Conservation (phyloP, 2,797 vertebrate genomes). For the Scyliorhinus canicula region DNA sequence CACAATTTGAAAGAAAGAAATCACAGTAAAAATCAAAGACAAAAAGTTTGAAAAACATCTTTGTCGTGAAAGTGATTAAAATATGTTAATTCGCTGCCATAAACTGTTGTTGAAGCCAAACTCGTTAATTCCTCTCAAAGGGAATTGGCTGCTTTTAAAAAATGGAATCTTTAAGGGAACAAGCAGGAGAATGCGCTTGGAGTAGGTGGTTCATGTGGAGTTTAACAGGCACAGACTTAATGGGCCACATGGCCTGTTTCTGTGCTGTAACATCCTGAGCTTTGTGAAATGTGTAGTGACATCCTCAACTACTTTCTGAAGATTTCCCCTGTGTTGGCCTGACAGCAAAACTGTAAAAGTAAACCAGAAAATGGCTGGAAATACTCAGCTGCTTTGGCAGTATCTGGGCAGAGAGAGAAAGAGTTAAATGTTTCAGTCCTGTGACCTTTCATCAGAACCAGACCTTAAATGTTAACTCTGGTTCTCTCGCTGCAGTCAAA, state of each 20-base stretch:
- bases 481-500: neutral
- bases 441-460: neutral
- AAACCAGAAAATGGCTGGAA: neutral
- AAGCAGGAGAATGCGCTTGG: neutral
- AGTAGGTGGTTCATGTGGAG: no score
- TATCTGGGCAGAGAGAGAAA: neutral
- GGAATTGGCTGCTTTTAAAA: neutral
- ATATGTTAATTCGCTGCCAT: neutral
- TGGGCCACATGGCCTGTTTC: neutral
- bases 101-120: neutral
- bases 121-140: neutral
- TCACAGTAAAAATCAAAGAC: neutral
- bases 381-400: neutral
- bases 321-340: neutral
- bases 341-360: neutral
- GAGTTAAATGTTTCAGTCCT: neutral
- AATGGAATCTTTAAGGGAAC: neutral
- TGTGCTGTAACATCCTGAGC: conserved; percentile 9
- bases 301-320: neutral
- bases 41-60: neutral
- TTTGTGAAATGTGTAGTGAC: neutral
- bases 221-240: neutral
- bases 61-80: neutral
- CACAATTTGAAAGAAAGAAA: neutral
- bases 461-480: neutral